Base-by-base conservation (phyloP, 2,113 vertebrate species). In the Rhinolophus sinicus region DNA sequence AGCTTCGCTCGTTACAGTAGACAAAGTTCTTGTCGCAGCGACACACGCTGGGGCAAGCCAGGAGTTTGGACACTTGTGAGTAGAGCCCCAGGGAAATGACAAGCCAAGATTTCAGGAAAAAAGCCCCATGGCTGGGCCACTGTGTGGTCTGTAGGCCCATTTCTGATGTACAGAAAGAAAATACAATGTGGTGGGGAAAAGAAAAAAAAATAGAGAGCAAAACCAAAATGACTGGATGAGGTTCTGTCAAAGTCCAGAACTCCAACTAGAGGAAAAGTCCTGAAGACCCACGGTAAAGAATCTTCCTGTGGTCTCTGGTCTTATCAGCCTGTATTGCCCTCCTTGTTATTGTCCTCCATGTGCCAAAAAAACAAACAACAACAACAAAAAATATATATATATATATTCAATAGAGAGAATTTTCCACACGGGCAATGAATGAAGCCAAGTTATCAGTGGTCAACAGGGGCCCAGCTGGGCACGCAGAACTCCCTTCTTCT, bases 1-100 rank as follows among this genome's bases (percentile, higher is more conserved):
- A 98, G 98, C 99, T 99, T 98, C 99, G 99, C 95, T 99, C 99
- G 2, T 99, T 99, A 98, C 99, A 99, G 98, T 99, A 99, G 98
- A 99, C 99, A 98, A 99, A 99, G 85, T 98, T 99, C 97, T 99
- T 99, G 98, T 99, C 99, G 77, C 99, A 99, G 95, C 99, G 99
- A 97, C 99, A 99, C 98, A 99, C 99, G 22, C 97, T 98, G 18
- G 99, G 99, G 98, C 99, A 99, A 4, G 99, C 98, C 87, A 98
- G 96, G 50, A 98, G 98, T 84, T 98, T 98, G 62, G 98, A 98
- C 93, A 99, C 98, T 97, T 99, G 99, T 97, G 99, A 98, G 96
- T 98, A 99, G 84, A 99, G 98, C 98, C 99, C 99, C 98, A 99
- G 98, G 97, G 98, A 99, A 96, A 99, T 96, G 85, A 99, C 98